phyloP scores from a whole-genome alignment of 1,140 invertebrate genomes.

The Drosophila sechellia region DNA sequence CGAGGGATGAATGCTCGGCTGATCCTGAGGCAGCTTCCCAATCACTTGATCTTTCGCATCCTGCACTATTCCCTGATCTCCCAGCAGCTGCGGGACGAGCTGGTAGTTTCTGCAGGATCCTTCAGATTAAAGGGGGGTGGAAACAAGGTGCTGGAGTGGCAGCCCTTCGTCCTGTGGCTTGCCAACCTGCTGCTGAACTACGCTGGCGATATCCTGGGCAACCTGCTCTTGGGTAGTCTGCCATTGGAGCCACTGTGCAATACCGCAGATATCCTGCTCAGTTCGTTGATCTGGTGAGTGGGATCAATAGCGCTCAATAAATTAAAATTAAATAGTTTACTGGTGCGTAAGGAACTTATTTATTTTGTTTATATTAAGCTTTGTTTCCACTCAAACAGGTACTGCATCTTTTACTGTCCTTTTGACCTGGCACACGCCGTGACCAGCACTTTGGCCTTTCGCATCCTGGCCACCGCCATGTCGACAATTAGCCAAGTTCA shows the following conservation, averaged over 20 bases:
- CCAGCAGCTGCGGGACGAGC: slow-evolving; percentile 60
- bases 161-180: slow-evolving; percentile 62
- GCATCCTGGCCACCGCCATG: slow-evolving; percentile 46
- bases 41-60: slow-evolving; percentile 59
- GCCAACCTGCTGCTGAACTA: slow-evolving; percentile 57
- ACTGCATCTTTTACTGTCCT: slow-evolving; percentile 63
- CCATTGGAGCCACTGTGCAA: slow-evolving; percentile 64
- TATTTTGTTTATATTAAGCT: not conserved
- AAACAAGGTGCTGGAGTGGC: slow-evolving; percentile 27
- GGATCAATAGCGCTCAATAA: no score
- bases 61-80: slow-evolving; percentile 60
- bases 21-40: slow-evolving; percentile 49
- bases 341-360: no score
- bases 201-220: slow-evolving; percentile 62
- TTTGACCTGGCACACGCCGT: slow-evolving; percentile 41
- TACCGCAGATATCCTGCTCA: slow-evolving; percentile 42
- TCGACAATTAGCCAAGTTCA: slow-evolving; percentile 59
- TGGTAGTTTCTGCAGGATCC: slow-evolving; percentile 12
- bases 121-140: not conserved
- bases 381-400: slow-evolving; percentile 21
- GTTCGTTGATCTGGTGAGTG: slow-evolving; percentile 48
- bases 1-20: slow-evolving; percentile 45
- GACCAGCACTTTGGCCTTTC: slow-evolving; percentile 31
- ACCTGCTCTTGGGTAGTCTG: slow-evolving; percentile 54
- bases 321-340: no score